Percentiles rank a stretch among this genome's conserved stretches.
phyloP scores from a whole-genome alignment of 2,113 vertebrate species.

The Malurus alboscapulatus region DNA sequence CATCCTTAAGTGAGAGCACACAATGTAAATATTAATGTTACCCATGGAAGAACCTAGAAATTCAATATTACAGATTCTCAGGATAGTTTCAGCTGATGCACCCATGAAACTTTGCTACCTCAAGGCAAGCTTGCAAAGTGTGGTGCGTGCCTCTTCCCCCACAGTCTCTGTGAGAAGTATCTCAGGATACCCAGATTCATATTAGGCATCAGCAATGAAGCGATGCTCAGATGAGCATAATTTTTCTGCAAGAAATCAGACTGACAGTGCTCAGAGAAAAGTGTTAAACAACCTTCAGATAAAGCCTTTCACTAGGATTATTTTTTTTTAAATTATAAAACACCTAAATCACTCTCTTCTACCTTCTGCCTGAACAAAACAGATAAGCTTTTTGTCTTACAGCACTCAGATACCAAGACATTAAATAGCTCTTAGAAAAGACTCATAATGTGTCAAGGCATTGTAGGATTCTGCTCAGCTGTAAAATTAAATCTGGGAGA shows the following conservation, averaged over 20 bases:
- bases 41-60: neutral
- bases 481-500: slow-evolving; percentile 27
- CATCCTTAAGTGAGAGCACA: neutral
- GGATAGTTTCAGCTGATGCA: neutral
- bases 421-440: slow-evolving; percentile 4
- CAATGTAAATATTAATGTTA: neutral
- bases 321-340: neutral
- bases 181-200: neutral
- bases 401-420: neutral
- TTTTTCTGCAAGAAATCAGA: neutral
- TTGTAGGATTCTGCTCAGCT: slow-evolving; percentile 15
- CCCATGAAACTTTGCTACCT: neutral
- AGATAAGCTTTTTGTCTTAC: slow-evolving; percentile 36
- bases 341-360: neutral
- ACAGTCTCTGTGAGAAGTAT: neutral
- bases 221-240: neutral
- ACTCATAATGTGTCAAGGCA: neutral
- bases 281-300: neutral
- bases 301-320: neutral
- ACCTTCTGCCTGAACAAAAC: slow-evolving; percentile 25
- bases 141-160: accelerated
- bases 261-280: neutral
- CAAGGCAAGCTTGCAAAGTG: neutral
- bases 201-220: neutral
- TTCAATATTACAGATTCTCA: neutral